Conservation (phyloP, 1,140 invertebrate species). For the Drosophila ironensis region DNA sequence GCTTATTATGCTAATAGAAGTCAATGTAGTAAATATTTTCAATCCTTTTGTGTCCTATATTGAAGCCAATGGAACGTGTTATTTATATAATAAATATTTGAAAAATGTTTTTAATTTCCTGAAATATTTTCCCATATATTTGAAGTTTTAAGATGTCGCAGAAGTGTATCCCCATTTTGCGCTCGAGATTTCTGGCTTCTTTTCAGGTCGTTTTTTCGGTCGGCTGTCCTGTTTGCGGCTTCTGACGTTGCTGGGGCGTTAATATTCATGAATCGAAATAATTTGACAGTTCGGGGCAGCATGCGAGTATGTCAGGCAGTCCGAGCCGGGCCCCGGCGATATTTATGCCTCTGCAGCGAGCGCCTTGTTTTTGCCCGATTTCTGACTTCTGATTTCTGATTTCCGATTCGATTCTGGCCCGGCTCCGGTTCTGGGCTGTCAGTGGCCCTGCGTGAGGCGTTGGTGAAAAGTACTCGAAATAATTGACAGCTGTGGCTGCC, state of each 20-base stretch:
- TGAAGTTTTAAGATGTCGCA: not conserved
- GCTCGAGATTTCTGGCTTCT: too few species aligned
- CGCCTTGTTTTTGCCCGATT: conserved; percentile 3
- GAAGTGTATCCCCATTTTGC: not conserved
- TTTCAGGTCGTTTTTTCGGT: not conserved
- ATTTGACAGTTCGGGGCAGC: conserved; percentile 79
- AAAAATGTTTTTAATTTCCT: too few species aligned
- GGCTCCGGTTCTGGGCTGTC: conserved; percentile 5
- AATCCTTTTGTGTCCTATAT: too few species aligned
- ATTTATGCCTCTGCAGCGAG: conserved; percentile 58
- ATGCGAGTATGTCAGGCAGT: conserved; percentile 63
- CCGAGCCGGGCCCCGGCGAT: conserved; percentile 30
- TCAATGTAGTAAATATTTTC: too few species aligned
- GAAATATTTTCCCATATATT: too few species aligned
- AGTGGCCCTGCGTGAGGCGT: conserved; percentile 70
- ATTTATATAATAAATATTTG: too few species aligned
- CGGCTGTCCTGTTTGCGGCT: conserved; percentile 21
- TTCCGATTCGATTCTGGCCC: not conserved
- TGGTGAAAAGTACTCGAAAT: conserved; percentile 81
- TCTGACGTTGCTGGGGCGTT: conserved; percentile 58
- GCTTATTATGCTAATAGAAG: too few species aligned
- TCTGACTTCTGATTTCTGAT: conserved; percentile 14
- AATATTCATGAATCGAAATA: conserved; percentile 81
- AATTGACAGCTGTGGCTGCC: conserved; percentile 79
- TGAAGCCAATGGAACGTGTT: too few species aligned